Percentiles rank a stretch among this genome's conserved stretches.
phyloP scores from a whole-genome alignment of 2,797 vertebrate genomes.

The Tauraco hartlaubi region DNA sequence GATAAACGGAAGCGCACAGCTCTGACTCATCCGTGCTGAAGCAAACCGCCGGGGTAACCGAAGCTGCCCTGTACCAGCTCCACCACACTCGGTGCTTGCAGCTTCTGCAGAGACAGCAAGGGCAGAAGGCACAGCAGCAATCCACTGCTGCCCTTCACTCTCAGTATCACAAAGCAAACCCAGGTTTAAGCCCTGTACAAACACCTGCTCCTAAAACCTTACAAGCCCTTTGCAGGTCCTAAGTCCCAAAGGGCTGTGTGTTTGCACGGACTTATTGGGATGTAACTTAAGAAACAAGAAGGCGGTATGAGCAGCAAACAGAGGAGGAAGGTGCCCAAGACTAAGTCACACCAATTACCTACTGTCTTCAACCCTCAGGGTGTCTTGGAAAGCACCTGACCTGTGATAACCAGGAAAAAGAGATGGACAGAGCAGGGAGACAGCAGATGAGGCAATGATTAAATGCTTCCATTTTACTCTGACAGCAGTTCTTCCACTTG shows the following conservation, averaged over 20 bases:
- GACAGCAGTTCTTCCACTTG: background rate
- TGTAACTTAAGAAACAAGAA: background rate
- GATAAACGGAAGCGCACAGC: background rate
- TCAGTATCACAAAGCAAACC: background rate
- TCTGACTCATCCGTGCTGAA: conserved; percentile 16
- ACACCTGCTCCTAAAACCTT: background rate
- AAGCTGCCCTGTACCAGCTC: background rate
- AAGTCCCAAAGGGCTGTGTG: background rate
- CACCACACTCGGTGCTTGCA: background rate
- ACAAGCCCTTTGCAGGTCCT: background rate
- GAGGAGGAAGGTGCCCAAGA: background rate
- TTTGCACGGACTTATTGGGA: background rate
- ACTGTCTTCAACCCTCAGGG: background rate
- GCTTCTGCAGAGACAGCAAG: background rate
- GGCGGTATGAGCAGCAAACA: background rate
- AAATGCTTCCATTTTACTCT: background rate
- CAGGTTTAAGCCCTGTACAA: background rate
- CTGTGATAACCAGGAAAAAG: background rate
- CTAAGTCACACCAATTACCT: background rate
- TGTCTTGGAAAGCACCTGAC: background rate
- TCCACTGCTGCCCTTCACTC: background rate
- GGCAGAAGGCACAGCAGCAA: background rate
- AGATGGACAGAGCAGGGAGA: background rate
- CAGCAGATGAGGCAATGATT: background rate
- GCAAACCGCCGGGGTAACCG: background rate